These are phyloP conservation scores for Accipiter badius DNA, from an alignment of 2,797 vertebrate species.

Conservation along the genomic window DNA sequence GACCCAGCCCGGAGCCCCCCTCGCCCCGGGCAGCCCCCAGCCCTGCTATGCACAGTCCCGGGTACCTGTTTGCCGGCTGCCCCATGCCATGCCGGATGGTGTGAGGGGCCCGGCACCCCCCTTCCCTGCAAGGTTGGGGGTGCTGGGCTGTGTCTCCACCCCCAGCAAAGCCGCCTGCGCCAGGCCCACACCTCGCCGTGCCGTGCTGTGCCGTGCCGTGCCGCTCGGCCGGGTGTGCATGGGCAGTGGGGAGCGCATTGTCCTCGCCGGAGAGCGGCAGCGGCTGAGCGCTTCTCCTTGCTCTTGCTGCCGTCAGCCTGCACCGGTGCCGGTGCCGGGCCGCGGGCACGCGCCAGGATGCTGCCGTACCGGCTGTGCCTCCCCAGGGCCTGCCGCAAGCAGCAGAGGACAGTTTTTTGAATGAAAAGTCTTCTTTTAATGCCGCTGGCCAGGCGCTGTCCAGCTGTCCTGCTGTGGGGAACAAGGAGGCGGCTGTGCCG, in stretches of 20 bases:
- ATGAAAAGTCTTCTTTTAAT: neutral
- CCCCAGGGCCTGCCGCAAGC: neutral
- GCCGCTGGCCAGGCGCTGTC: neutral
- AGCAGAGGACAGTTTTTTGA: neutral
- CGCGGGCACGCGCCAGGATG: rapidly evolving
- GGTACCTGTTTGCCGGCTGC: rapidly evolving
- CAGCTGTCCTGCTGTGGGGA: neutral
- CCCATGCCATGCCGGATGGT: rapidly evolving
- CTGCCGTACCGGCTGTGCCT: neutral
- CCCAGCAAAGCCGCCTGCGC: neutral
- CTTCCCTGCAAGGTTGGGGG: neutral
- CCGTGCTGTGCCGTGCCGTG: neutral
- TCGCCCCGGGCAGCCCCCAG: neutral
- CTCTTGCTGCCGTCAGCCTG: neutral
- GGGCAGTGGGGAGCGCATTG: neutral
- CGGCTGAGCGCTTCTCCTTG: neutral
- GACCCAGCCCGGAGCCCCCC: neutral
- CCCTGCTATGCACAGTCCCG: rapidly evolving
- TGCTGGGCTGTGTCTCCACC: neutral
- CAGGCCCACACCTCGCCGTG: neutral
- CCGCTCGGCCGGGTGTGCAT: neutral
- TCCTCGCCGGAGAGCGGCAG: neutral
- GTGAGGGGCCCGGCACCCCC: rapidly evolving
- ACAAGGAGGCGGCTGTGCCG: conserved; percentile 14
- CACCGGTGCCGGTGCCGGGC: rapidly evolving